Percentiles rank a stretch among this genome's conserved stretches.
Conservation (phyloP, 2,797 vertebrate genomes). For the Chiroxiphia lanceolata region DNA sequence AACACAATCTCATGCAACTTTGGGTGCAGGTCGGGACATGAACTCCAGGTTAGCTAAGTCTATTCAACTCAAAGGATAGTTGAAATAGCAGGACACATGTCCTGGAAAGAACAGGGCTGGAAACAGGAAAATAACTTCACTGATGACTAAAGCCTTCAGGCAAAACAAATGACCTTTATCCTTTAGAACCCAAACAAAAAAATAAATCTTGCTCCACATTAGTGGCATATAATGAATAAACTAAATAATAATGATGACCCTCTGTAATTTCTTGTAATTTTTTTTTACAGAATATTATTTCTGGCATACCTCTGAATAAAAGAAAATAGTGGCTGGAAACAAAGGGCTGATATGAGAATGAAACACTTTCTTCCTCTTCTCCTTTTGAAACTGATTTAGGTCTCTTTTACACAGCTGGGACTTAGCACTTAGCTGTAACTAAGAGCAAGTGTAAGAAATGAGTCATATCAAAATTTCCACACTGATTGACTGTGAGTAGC, state of each 20-base stretch:
- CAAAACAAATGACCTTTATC: conserved; percentile 12
- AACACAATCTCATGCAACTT: background rate
- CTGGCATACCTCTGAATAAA: background rate
- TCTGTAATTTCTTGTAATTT: background rate
- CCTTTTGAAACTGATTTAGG: conserved; percentile 1
- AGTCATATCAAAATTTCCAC: background rate
- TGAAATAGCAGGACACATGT: background rate
- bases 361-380: background rate
- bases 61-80: background rate
- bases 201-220: background rate
- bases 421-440: background rate
- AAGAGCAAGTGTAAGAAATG: conserved; percentile 43
- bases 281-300: background rate
- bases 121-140: conserved; percentile 29
- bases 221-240: conserved; percentile 27
- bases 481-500: background rate
- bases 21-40: conserved; percentile 28
- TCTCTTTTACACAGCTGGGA: background rate
- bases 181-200: conserved; percentile 24
- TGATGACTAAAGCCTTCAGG: conserved; percentile 1
- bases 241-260: background rate
- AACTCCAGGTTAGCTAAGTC: background rate
- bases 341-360: background rate
- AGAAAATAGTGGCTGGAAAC: background rate
- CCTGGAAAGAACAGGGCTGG: conserved; percentile 7